Conservation (phyloP, 2,888 invertebrate genomes). For the Pinctada fucata region DNA sequence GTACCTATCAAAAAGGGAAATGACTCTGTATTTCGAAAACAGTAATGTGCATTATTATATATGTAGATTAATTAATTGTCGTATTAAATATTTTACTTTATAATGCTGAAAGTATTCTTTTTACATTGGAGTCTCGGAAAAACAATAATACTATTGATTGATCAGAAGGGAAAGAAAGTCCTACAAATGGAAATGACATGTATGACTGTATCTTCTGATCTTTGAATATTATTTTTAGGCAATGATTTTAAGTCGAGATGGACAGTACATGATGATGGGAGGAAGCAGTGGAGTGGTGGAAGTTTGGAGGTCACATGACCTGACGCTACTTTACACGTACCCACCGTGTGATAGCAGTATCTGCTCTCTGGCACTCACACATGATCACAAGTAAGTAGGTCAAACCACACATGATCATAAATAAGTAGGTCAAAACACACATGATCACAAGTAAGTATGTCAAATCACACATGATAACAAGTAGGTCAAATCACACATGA, state of each 20-base stretch:
- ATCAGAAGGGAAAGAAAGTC: too few relatives aligned
- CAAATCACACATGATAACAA: not conserved
- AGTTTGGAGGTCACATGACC: conserved; percentile 98
- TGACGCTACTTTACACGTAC: conserved; percentile 97
- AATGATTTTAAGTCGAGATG: conserved; percentile 92
- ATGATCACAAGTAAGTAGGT: conserved; percentile 95
- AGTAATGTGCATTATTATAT: too few relatives aligned
- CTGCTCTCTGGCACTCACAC: conserved; percentile 94
- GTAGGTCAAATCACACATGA: not conserved
- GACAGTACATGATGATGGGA: conserved; percentile 98
- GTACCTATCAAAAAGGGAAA: too few relatives aligned
- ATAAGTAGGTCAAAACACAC: not conserved
- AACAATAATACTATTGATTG: too few relatives aligned
- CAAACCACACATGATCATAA: too few relatives aligned
- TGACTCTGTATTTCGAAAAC: too few relatives aligned
- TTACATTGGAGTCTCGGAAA: too few relatives aligned
- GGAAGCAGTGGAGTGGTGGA: conserved; percentile 98
- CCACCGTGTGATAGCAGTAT: conserved; percentile 97
- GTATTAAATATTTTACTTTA: too few relatives aligned
- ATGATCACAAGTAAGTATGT: not conserved
- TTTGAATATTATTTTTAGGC: conserved; percentile 78
- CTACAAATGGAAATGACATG: too few relatives aligned
- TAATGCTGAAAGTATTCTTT: too few relatives aligned
- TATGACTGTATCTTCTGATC: not conserved
- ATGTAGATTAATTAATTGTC: too few relatives aligned